Base-by-base conservation (phyloP, 2,888 invertebrate genomes). In the Agonopterix heracliana region DNA sequence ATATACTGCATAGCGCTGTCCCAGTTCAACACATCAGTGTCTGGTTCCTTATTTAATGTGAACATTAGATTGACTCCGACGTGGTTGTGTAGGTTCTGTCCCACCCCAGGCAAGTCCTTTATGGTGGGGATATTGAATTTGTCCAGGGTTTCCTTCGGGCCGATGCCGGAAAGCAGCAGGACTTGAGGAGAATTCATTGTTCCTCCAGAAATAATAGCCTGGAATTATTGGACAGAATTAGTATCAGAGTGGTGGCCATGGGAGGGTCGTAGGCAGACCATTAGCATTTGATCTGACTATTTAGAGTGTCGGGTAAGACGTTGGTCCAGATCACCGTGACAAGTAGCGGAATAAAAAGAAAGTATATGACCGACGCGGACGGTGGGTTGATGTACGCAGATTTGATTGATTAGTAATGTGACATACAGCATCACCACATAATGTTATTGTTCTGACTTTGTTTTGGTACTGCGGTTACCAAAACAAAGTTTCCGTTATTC, bases 51-150 rank as follows among this genome's bases (percentile, higher is more conserved):
- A 3, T 70, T 81, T 60, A 92, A 72, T 0, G 81, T 80, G 63
- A 90, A 93, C n/a, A 87, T 82, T 8, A 93, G 55, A 5, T 80
- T 82, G 35, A 91, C 91, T 0, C 93, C 91, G 0, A 93, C 91
- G 60, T 93, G 93, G 66, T 93, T 93, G 51, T 92, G 92, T 0
- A 93, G 74, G 64, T 93, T 93, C 63, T 90, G 90, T 0, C 93
- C 93, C 0, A 93, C 93, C 0, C 93, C 93, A 0, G 92, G 92
- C 13, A 93, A 74, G 54, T 93, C 89, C 53, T 90, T 90, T 26
- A 92, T 80, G 9, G 91, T 85, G 4, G 89, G 89, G 34, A 93
- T 90, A 48, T 91, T 90, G 50, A 91, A 89, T 49, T 85, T 82
- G 43, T 89, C 75, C 2, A 93, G 74, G 44, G 91, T 91, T 5